Conservation (phyloP, 2,888 invertebrate species). For the Xanthia togata region DNA sequence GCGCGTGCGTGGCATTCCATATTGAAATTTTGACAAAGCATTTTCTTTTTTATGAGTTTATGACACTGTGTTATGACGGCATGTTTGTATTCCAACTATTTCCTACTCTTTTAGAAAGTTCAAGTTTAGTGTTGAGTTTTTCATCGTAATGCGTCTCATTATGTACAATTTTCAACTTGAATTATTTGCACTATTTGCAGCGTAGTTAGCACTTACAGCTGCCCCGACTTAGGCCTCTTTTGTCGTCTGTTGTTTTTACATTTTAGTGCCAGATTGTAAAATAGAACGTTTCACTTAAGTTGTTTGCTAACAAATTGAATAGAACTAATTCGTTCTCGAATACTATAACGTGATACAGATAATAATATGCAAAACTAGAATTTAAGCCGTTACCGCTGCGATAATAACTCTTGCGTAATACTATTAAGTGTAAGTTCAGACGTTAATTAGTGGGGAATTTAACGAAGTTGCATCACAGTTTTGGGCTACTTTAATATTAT, state of each 20-base stretch:
- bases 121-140: slow-evolving; percentile 27
- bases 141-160: slow-evolving; percentile 26
- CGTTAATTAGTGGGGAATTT: slow-evolving; percentile 31
- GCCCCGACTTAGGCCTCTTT: slow-evolving; percentile 52
- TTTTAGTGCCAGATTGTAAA: slow-evolving; percentile 15
- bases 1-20: slow-evolving; percentile 72
- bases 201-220: slow-evolving; percentile 62
- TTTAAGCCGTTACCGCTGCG: slow-evolving; percentile 6
- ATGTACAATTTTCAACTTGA: slow-evolving; percentile 20
- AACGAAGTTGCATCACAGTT: slow-evolving; percentile 28
- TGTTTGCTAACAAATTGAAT: slow-evolving; percentile 28
- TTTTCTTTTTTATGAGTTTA: slow-evolving; percentile 32
- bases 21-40: slow-evolving; percentile 57
- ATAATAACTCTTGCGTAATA: slow-evolving; percentile 14
- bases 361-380: slow-evolving; percentile 17
- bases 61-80: slow-evolving; percentile 57
- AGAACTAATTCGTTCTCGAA: slow-evolving; percentile 24
- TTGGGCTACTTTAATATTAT: slow-evolving; percentile 25
- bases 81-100: slow-evolving; percentile 45
- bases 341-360: slow-evolving; percentile 38
- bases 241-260: slow-evolving; percentile 41
- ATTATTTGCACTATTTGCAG: slow-evolving; percentile 50
- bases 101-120: slow-evolving; percentile 22
- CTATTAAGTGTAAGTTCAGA: slow-evolving; percentile 19
- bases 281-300: slow-evolving; percentile 11